Conservation (phyloP, 2,888 invertebrate species). For the Liodrosophila aerea region DNA sequence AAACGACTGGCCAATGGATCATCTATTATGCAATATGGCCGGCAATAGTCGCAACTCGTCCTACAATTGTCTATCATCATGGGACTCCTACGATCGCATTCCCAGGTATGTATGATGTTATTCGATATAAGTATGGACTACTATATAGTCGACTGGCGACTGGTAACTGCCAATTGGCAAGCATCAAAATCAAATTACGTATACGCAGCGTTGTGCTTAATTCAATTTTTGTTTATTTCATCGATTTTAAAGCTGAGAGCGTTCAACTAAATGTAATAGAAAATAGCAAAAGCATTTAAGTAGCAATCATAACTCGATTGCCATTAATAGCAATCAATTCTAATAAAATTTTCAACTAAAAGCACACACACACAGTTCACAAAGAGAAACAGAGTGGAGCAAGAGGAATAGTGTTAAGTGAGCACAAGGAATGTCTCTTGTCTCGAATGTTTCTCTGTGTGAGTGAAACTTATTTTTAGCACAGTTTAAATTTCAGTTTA, state of each 20-base stretch:
- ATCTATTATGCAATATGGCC: constrained; percentile 83
- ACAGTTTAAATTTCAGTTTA: constrained; percentile 13
- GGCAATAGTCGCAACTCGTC: constrained; percentile 91
- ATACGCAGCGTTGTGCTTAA: constrained; percentile 46
- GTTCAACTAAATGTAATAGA: constrained; percentile 36
- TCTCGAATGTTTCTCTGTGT: background rate
- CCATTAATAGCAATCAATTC: constrained; percentile 50
- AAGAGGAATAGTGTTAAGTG: background rate
- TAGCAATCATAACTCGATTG: constrained; percentile 61
- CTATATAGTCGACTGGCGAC: background rate
- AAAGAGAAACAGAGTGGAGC: background rate
- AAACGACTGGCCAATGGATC: constrained; percentile 80
- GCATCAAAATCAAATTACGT: constrained; percentile 41
- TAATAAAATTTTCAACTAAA: constrained; percentile 59
- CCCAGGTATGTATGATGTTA: constrained; percentile 86
- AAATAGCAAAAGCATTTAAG: constrained; percentile 55
- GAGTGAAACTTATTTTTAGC: background rate
- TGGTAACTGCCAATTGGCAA: background rate
- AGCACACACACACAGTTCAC: constrained; percentile 32
- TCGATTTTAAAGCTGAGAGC: constrained; percentile 48
- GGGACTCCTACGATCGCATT: constrained; percentile 95
- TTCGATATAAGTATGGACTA: background rate
- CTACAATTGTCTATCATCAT: constrained; percentile 93
- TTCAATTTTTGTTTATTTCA: constrained; percentile 40
- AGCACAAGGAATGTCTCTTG: background rate